These are phyloP conservation scores for Choristoneura rosaceana DNA, from an alignment of 2,888 invertebrate species.

Conservation along the genomic window DNA sequence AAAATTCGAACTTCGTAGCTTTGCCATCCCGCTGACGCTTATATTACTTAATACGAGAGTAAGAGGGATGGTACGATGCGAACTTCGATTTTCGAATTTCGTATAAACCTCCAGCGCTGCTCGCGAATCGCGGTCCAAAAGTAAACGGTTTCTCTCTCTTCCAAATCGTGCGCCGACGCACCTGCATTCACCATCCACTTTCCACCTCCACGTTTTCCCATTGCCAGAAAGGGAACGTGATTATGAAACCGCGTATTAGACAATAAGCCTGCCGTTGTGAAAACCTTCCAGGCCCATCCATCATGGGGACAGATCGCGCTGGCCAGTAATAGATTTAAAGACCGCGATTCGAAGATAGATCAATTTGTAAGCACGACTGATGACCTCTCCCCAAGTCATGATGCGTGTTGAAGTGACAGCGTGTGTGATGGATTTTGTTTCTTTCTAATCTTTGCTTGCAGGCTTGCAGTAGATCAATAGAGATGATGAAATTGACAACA, in stretches of 20 bases:
- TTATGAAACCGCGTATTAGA: neutral
- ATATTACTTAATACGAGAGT: too few relatives aligned
- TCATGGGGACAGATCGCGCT: conserved; percentile 54
- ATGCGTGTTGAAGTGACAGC: conserved; percentile 30
- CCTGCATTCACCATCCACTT: neutral
- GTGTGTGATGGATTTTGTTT: conserved; percentile 39
- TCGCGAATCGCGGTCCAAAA: neutral
- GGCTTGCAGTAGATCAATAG: neutral
- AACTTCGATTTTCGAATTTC: too few relatives aligned
- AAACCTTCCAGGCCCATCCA: conserved; percentile 49
- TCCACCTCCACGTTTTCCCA: neutral
- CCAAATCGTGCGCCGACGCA: neutral
- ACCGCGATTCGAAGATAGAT: conserved; percentile 50
- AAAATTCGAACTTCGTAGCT: too few relatives aligned
- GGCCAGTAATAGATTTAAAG: conserved; percentile 56
- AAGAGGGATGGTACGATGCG: too few relatives aligned
- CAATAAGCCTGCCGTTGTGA: neutral
- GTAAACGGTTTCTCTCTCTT: too few relatives aligned
- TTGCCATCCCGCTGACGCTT: too few relatives aligned
- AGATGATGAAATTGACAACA: too few relatives aligned
- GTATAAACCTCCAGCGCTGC: too few relatives aligned
- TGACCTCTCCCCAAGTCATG: conserved; percentile 27
- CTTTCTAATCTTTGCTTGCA: neutral
- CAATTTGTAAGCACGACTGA: conserved; percentile 50
- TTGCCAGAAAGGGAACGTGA: neutral